These are phyloP conservation scores for human (Homo sapiens) DNA, from an alignment of 2,113 vertebrate genomes.

Conservation along the genomic window GRCh38 chr2:148676001-148676500, in stretches of 20 bases:
- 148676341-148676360: not conserved
- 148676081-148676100: not conserved
- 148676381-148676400: not conserved
- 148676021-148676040: not conserved
- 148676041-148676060: not conserved
- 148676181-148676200: not conserved
- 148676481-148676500: not conserved
- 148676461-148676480: not conserved
- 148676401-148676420: not conserved
- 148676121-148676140: not conserved
- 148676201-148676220: not conserved
- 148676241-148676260: not conserved
- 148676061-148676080: not conserved
- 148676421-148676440: not conserved
- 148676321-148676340: not conserved
- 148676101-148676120: not conserved
- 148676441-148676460: not conserved
- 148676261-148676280: conserved; percentile 1
- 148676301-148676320: not conserved
- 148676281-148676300: not conserved
- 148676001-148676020: not conserved
- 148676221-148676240: not conserved
- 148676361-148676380: not conserved
- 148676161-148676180: not conserved
- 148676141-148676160: not conserved